These are phyloP conservation scores for Kryptopterus vitreolus DNA, from an alignment of 2,797 vertebrate genomes.

Conservation along the genomic window DNA sequence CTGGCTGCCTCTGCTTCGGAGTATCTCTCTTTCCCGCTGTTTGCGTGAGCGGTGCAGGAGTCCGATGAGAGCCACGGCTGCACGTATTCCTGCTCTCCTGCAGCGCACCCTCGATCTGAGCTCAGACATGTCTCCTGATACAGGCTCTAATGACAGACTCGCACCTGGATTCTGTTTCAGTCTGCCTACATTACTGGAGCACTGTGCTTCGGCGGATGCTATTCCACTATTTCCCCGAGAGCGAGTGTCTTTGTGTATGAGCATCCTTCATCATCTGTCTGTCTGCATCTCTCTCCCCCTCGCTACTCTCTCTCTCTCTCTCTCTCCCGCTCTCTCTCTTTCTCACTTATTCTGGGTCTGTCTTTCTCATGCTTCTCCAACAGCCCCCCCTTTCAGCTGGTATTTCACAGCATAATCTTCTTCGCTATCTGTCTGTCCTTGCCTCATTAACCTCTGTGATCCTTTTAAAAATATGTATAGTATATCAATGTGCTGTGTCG, in stretches of 20 bases:
- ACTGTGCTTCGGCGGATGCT: conserved; percentile 33
- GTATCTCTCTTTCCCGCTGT: conserved; percentile 51
- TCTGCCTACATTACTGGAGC: conserved; percentile 35
- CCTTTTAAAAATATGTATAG: background rate
- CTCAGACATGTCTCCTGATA: conserved; percentile 59
- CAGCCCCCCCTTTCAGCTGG: conserved; percentile 44
- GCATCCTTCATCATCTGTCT: conserved; percentile 48
- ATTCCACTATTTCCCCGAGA: conserved; percentile 26
- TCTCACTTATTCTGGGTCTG: conserved; percentile 19
- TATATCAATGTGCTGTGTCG: background rate
- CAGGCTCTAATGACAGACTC: conserved; percentile 27
- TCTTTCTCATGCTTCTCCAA: conserved; percentile 34
- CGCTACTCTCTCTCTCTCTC: conserved; percentile 6
- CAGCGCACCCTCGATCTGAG: conserved; percentile 55
- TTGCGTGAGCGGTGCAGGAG: conserved; percentile 61
- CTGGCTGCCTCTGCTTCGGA: conserved; percentile 41
- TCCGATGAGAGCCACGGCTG: conserved; percentile 60
- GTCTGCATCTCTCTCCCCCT: conserved; percentile 10
- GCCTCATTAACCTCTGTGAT: conserved; percentile 42
- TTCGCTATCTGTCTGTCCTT: conserved; percentile 7
- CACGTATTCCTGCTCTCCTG: conserved; percentile 60
- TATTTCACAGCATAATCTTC: conserved; percentile 47
- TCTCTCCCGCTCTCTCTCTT: conserved; percentile 12
- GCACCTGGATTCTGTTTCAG: conserved; percentile 22
- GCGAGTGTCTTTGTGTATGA: conserved; percentile 40